A percentile compares a stretch with the other conserved stretches of the same genome.
phyloP scores from a whole-genome alignment of 2,888 invertebrate genomes.

The Drosophila koepferae region DNA sequence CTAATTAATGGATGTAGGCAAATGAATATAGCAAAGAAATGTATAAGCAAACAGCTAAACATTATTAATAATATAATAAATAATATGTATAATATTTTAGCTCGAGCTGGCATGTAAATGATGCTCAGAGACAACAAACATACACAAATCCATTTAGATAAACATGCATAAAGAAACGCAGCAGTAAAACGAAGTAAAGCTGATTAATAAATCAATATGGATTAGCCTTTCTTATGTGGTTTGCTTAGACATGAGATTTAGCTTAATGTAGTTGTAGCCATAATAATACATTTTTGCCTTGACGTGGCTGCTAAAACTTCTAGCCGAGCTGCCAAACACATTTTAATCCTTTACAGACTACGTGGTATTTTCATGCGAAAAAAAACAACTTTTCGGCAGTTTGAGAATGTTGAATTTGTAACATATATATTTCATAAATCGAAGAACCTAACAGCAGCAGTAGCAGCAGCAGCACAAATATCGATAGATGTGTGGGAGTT shows the following conservation, averaged over 20 bases:
- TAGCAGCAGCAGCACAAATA: slow-evolving; percentile 21
- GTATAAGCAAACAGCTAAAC: background rate
- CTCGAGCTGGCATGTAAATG: background rate
- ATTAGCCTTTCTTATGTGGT: too few species aligned
- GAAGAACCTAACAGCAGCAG: slow-evolving; percentile 10
- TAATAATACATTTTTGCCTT: background rate
- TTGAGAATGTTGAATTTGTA: slow-evolving; percentile 31
- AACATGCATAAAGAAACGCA: background rate
- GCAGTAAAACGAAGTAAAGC: background rate
- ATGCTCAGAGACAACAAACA: too few species aligned
- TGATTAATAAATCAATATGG: background rate
- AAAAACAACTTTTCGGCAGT: slow-evolving; percentile 27
- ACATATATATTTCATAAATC: slow-evolving; percentile 35
- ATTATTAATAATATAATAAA: background rate
- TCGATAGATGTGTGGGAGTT: background rate
- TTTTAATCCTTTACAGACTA: background rate
- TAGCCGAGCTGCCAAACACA: background rate
- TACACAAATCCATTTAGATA: background rate
- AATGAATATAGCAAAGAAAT: too few species aligned
- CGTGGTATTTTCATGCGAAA: slow-evolving; percentile 6
- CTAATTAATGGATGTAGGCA: too few species aligned
- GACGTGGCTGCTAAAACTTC: background rate
- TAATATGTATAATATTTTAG: background rate
- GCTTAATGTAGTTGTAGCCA: background rate
- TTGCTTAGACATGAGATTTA: background rate